Conservation (phyloP, 2,888 invertebrate genomes). For the Sphaerophoria rueppellii region DNA sequence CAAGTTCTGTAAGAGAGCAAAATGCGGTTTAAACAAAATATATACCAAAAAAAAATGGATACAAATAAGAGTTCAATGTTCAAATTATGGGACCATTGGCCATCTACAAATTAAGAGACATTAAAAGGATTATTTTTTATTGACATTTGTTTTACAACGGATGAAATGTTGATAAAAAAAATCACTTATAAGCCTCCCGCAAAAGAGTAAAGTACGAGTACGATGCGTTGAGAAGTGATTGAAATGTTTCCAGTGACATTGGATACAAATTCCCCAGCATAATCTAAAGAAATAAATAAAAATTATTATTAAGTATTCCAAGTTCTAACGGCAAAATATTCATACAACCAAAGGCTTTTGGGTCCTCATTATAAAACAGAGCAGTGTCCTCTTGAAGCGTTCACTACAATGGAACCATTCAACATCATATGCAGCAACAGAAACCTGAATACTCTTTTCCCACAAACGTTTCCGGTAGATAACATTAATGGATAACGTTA, state of each 20-base stretch:
- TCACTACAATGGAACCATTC: constrained; percentile 78
- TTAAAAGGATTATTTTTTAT: too few relatives aligned
- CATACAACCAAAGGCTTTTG: constrained; percentile 78
- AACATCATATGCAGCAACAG: constrained; percentile 78
- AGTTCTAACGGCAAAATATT: background rate
- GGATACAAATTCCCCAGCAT: constrained; percentile 77
- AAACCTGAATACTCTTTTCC: constrained; percentile 77
- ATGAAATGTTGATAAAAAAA: background rate
- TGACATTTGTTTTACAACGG: too few relatives aligned
- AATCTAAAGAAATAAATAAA: constrained; percentile 68
- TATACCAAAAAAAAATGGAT: too few relatives aligned
- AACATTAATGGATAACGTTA: constrained; percentile 48
- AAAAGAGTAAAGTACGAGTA: constrained; percentile 80
- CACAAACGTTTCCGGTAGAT: constrained; percentile 36
- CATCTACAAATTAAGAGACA: too few relatives aligned
- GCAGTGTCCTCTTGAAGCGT: constrained; percentile 76
- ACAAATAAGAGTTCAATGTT: too few relatives aligned
- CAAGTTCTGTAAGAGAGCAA: too few relatives aligned
- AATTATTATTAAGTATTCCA: background rate
- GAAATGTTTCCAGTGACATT: constrained; percentile 78
- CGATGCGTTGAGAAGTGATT: constrained; percentile 79
- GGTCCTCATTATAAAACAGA: constrained; percentile 77
- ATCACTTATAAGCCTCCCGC: constrained; percentile 71
- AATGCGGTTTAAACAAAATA: too few relatives aligned
- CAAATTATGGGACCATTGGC: too few relatives aligned